A percentile compares a stretch with the other conserved stretches of the same genome.
Evolutionary conservation across 2,113 vertebrate species (phyloP).

Genomic region (Harpagus bidentatus): DNA sequence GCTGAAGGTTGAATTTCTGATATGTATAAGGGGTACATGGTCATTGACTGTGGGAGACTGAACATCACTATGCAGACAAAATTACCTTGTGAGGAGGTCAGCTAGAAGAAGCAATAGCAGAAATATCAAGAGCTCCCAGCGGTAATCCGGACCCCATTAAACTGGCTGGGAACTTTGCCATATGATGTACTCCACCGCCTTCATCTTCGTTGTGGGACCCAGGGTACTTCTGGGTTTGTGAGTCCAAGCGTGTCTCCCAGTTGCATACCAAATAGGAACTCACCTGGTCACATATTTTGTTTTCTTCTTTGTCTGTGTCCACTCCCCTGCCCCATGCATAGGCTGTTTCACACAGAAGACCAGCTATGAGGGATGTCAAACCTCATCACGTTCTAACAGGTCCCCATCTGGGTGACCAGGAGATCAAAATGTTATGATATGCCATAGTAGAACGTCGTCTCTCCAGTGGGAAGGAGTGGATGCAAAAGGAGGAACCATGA

Average conservation of each 20-base stretch:
- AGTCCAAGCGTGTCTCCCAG: not conserved
- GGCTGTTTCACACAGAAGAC: not conserved
- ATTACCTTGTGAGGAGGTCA: not conserved
- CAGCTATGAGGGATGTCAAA: not conserved
- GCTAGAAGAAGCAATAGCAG: not conserved
- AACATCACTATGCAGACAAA: not conserved
- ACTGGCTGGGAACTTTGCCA: not conserved
- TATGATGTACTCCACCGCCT: not conserved
- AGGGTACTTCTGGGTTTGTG: not conserved
- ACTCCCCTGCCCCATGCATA: not conserved
- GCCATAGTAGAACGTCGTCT: accelerated
- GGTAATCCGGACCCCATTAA: not conserved
- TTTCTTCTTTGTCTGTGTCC: not conserved
- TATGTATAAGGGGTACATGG: not conserved
- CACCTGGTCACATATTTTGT: accelerated
- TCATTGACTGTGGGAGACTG: not conserved
- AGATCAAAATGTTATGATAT: not conserved
- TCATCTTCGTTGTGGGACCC: not conserved
- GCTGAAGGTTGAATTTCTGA: not conserved
- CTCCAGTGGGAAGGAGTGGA: not conserved
- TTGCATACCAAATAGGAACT: not conserved
- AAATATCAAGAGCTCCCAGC: not conserved
- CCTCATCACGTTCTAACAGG: not conserved
- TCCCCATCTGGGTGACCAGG: not conserved
- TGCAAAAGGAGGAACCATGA: not conserved